phyloP scores from a whole-genome alignment of 2,797 vertebrate species.

The Zalophus californianus region DNA sequence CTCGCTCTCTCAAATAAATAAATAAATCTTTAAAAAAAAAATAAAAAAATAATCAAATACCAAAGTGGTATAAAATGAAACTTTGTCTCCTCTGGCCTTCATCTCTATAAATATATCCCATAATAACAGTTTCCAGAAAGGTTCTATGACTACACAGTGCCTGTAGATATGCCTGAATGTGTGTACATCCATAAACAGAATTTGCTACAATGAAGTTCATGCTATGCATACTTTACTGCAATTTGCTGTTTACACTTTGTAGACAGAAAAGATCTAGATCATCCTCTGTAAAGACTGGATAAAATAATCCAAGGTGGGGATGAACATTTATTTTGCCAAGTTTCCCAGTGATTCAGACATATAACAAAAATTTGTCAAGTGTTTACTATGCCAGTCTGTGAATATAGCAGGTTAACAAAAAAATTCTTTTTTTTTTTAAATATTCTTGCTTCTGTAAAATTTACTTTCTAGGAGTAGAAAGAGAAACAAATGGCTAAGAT shows the following conservation, averaged over 20 bases:
- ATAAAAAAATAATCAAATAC: neutral
- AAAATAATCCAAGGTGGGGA: neutral
- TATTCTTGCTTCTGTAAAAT: conserved; percentile 14
- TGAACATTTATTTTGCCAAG: neutral
- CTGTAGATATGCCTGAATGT: neutral
- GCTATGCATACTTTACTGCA: neutral
- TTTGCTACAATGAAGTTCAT: neutral
- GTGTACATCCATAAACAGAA: neutral
- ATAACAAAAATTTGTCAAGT: conserved; percentile 44
- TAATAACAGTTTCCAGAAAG: neutral
- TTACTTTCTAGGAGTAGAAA: conserved; percentile 5
- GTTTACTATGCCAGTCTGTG: neutral
- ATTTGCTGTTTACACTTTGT: neutral
- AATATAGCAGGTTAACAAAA: conserved; percentile 36
- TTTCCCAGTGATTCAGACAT: neutral
- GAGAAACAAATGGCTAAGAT: neutral
- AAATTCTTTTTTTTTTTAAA: neutral
- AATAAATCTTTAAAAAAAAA: neutral
- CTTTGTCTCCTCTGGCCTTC: neutral
- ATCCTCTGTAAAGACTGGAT: neutral
- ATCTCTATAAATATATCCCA: neutral
- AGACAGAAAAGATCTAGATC: neutral
- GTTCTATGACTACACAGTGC: neutral
- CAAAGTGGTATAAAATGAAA: conserved; percentile 19
- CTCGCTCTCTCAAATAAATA: too few species aligned